Base-by-base conservation (phyloP, 1,140 invertebrate genomes). In the Caligus rogercresseyi region DNA sequence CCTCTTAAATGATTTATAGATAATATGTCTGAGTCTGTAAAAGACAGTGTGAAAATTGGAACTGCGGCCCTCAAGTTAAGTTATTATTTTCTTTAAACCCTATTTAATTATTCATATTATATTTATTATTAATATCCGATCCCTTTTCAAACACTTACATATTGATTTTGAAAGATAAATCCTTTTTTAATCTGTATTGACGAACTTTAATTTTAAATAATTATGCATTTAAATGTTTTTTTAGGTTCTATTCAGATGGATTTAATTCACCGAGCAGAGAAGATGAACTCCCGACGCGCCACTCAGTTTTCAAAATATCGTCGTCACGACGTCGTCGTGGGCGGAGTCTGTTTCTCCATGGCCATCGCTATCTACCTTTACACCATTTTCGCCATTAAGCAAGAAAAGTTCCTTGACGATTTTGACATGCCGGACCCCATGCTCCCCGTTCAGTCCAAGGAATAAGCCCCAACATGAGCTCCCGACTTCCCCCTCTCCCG, bases 341-440 rank as follows among this genome's bases (percentile, higher is more conserved):
- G 18, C 16, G 53, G 18, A 7, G 14, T 55, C 3, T 63, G 61
- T 25, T 25, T 63, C 4, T 16, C 52, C 16, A 16, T 63, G 2
- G 61, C 52, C 25, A 55, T 87, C 3, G 74, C 80, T 61, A 88
- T 90, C 68, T 91, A 89, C 72, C 70, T 74, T 3, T 91, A 89
- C 72, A 86, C 87, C 4, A 86, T 91, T 65, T 78, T 78, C 63
- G 77, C 85, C 1, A 82, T 90, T 25, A 85, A 83, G 70, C 86
- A 89, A 71, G 88, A 90, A 73, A 84, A 78, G 18, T 90, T 89
- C 70, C 74, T 90, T 20, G 87, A 90, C 74, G 86, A 91, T 72
- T 86, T 89, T 69, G 79, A 88, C 19, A 80, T 83, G 67, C 86
- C 86, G 0, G 78, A 66, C 51, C 54, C 19, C 52, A 51, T 61